Evolutionary conservation across 2,113 vertebrate genomes (phyloP), one percentile per base, ranked within the genome.

Genomic region (Nyctibius bracteatus): DNA sequence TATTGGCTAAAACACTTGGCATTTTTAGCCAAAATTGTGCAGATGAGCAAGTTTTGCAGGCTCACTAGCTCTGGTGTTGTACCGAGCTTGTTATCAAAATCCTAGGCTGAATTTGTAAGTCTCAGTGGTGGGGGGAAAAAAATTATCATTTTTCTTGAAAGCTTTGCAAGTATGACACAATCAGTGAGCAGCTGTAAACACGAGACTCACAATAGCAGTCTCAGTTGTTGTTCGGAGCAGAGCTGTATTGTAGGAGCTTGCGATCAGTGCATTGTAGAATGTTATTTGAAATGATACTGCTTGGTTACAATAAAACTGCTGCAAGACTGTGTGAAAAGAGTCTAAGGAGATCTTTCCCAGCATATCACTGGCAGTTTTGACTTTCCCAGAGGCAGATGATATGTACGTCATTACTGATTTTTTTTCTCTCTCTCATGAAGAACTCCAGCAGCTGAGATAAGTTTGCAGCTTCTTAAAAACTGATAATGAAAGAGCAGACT

Each of bases 311-410:
- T 92, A 88, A 88, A 96, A 81, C 63, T 65, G 20, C 90, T 94
- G 83, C 89, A 86, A 90, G 58, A 7, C 31, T 70, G 70, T 63
- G 78, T 85, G 78, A 94, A 96, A 95, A 82, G 81, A 81, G 74
- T 65, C 94, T 91, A 62, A 86, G 72, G 86, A 95, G 91, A 94
- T 94, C 77, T 97, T 96, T 97, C 94, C 95, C 92, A 97, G 94
- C 83, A 2, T 94, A 96, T 97, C 91, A 87, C 82, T 96, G 94
- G 93, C 90, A 94, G 92, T 55, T 94, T 93, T 86, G 97, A 88
- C 92, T 96, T 97, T 97, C 96, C 96, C 94, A 95, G 91, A 84
- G 92, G 96, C 96, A 96, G 95, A 96, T 95, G 94, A 96, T 96
- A 96, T 87, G 96, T 98, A 92, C 80, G 97, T 97, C 96, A 63